phyloP scores from a whole-genome alignment of 1,140 invertebrate species.

The Pogonomyrmex californicus region DNA sequence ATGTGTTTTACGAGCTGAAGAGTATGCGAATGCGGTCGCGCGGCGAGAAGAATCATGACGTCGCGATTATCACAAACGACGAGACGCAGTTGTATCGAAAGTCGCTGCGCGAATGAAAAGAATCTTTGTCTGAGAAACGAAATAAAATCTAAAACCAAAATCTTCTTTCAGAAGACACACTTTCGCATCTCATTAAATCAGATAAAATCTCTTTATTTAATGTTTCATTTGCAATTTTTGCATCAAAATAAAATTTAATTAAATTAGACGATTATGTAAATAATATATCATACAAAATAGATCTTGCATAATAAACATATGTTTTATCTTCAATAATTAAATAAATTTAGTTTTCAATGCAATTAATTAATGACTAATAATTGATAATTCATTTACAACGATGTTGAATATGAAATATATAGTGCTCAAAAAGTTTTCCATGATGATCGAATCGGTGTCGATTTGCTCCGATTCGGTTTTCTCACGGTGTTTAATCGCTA shows the following conservation, averaged over 20 bases:
- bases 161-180: neutral
- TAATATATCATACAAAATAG: neutral
- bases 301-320: neutral
- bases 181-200: too few species aligned
- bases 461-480: slow-evolving; percentile 39
- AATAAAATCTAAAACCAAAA: neutral
- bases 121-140: neutral
- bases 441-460: slow-evolving; percentile 28
- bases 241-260: neutral
- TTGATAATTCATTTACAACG: neutral
- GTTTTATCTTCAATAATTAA: slow-evolving; percentile 4
- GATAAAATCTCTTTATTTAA: neutral
- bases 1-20: slow-evolving; percentile 78
- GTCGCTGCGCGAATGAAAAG: neutral
- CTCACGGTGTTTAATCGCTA: slow-evolving; percentile 47
- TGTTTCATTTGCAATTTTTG: neutral
- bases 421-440: neutral
- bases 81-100: neutral
- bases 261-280: neutral
- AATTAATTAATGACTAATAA: slow-evolving; percentile 24
- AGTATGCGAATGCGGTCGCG: slow-evolving; percentile 70
- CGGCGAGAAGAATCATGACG: slow-evolving; percentile 44
- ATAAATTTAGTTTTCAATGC: neutral
- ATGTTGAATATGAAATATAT: neutral
- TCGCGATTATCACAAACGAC: slow-evolving; percentile 14